Conservation (phyloP, 2,113 vertebrate species). For the Chlamydotis undulata region DNA sequence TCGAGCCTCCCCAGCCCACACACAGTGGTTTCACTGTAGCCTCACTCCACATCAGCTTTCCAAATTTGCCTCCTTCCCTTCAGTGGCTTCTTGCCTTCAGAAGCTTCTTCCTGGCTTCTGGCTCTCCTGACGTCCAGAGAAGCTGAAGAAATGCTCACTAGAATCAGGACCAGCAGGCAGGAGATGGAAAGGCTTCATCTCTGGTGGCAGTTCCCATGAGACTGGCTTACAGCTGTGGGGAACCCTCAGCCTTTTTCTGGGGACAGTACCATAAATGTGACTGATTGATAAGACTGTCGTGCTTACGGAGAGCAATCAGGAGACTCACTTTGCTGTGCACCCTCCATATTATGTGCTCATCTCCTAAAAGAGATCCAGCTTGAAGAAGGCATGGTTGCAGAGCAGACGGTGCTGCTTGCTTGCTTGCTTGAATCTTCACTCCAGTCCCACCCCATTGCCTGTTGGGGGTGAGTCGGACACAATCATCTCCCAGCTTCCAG, state of each 20-base stretch:
- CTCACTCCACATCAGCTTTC: neutral
- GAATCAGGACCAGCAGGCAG: neutral
- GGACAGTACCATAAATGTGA: too few relatives aligned
- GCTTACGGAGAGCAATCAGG: neutral
- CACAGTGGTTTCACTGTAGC: neutral
- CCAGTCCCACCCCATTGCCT: neutral
- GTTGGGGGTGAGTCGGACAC: fast-evolving
- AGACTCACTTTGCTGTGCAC: too few relatives aligned
- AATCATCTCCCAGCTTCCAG: neutral
- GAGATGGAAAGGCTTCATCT: neutral
- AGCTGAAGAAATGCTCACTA: neutral
- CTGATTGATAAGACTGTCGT: too few relatives aligned
- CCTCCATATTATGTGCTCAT: neutral
- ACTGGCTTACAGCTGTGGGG: neutral
- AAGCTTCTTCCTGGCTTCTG: neutral
- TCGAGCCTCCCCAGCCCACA: neutral
- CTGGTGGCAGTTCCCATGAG: neutral
- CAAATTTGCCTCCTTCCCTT: neutral
- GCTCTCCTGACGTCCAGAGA: neutral
- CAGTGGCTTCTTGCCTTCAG: neutral
- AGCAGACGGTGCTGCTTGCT: neutral
- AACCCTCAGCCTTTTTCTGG: neutral
- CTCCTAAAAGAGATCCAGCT: neutral
- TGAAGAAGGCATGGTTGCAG: neutral
- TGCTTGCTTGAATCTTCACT: neutral